These are phyloP conservation scores for Stomatorhinus walkeri DNA, from an alignment of 2,797 vertebrate genomes.

Conservation along the genomic window DNA sequence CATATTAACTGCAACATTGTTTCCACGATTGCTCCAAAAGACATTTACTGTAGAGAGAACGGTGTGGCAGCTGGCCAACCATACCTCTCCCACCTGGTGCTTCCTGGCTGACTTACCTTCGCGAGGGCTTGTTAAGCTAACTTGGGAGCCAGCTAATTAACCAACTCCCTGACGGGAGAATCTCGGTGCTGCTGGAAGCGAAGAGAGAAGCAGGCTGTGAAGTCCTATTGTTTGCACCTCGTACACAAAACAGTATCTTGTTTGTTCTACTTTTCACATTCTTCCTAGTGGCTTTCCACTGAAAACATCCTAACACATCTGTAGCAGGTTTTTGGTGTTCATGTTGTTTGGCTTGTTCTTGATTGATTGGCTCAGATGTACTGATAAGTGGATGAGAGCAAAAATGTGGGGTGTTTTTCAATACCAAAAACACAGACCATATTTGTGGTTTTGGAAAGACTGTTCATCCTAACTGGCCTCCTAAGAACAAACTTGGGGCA, in stretches of 20 bases:
- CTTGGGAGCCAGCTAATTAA: slow-evolving; percentile 6
- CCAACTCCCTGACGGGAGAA: background rate
- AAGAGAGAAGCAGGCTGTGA: background rate
- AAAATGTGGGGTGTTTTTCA: background rate
- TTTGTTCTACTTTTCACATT: background rate
- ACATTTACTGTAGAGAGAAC: background rate
- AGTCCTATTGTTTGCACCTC: background rate
- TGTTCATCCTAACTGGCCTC: background rate
- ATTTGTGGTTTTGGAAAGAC: background rate
- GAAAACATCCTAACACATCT: background rate
- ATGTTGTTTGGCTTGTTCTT: background rate
- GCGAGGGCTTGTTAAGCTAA: slow-evolving; percentile 7
- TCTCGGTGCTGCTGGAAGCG: background rate
- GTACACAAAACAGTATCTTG: background rate
- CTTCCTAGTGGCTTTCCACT: background rate
- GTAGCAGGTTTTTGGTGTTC: background rate
- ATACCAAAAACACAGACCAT: background rate
- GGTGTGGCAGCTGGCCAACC: background rate
- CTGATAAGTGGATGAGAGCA: background rate
- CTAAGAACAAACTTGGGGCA: background rate
- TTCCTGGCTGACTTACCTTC: slow-evolving; percentile 1
- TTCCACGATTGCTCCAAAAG: background rate
- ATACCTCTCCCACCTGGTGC: background rate
- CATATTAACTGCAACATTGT: background rate
- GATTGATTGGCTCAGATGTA: background rate